These are phyloP conservation scores for Microtus ochrogaster DNA, from an alignment of 2,113 vertebrate species.

Conservation along the genomic window DNA sequence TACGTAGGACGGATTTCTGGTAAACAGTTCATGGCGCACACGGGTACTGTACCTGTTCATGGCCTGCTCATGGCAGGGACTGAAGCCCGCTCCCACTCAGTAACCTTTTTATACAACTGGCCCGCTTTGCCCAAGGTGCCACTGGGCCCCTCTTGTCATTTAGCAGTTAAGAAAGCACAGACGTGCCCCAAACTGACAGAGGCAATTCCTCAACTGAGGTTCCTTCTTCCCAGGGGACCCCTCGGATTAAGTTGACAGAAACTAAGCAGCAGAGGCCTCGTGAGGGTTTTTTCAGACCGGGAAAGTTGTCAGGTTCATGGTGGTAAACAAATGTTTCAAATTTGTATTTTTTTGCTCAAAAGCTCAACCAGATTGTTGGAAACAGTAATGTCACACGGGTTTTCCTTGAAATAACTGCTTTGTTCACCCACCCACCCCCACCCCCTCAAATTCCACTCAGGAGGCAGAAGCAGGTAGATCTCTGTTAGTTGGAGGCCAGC, in stretches of 20 bases:
- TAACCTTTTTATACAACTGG: not conserved
- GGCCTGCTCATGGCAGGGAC: not conserved
- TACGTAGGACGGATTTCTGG: not conserved
- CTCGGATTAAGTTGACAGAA: not conserved
- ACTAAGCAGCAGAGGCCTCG: not conserved
- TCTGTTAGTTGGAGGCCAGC: no score
- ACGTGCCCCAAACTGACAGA: no score
- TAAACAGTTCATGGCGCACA: not conserved
- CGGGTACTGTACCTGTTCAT: not conserved
- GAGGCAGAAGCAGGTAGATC: not conserved
- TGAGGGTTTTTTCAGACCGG: not conserved
- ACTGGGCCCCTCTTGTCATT: not conserved
- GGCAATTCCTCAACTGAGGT: not conserved
- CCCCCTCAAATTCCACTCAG: not conserved
- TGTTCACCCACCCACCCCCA: rapidly evolving
- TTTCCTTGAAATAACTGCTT: not conserved
- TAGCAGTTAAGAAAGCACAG: not conserved
- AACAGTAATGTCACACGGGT: not conserved
- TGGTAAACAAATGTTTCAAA: not conserved
- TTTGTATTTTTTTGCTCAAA: not conserved
- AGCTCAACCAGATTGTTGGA: not conserved
- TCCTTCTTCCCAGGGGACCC: not conserved
- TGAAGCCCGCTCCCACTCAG: not conserved
- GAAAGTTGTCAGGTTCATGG: not conserved
- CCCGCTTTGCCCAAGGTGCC: not conserved